A percentile compares a stretch with the other conserved stretches of the same genome.
These are phyloP conservation scores for Tineola bisselliella DNA, from an alignment of 2,888 invertebrate genomes.

Conservation along the genomic window DNA sequence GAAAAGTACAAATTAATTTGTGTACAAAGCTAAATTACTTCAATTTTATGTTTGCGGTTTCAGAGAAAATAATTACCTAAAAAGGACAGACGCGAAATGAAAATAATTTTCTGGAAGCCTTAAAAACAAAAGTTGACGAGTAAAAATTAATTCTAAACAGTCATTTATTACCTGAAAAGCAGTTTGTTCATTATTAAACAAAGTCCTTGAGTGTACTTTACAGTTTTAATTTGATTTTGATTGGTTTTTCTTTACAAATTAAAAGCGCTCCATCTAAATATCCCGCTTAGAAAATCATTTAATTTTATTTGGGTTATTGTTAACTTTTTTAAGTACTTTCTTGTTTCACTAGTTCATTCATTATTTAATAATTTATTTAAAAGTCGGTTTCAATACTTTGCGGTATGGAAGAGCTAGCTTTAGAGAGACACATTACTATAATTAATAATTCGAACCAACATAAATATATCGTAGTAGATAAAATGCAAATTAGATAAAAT, in stretches of 20 bases:
- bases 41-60: not conserved
- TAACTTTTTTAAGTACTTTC: not conserved
- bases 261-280: not conserved
- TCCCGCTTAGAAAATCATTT: not conserved
- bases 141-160: not conserved
- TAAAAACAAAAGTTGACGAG: not conserved
- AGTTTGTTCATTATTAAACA: not conserved
- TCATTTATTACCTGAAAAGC: not conserved
- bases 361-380: too few species aligned
- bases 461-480: too few species aligned
- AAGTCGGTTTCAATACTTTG: too few species aligned
- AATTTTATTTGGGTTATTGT: not conserved
- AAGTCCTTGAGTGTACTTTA: not conserved
- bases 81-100: not conserved
- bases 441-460: too few species aligned
- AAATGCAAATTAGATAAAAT: too few species aligned
- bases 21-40: not conserved
- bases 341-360: too few species aligned
- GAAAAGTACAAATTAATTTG: not conserved
- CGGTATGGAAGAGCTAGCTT: too few species aligned
- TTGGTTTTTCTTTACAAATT: constrained; percentile 9
- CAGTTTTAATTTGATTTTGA: constrained; percentile 9
- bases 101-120: not conserved
- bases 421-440: too few species aligned
- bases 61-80: not conserved